Conservation (phyloP, 2,888 invertebrate species). For the Labia minor region DNA sequence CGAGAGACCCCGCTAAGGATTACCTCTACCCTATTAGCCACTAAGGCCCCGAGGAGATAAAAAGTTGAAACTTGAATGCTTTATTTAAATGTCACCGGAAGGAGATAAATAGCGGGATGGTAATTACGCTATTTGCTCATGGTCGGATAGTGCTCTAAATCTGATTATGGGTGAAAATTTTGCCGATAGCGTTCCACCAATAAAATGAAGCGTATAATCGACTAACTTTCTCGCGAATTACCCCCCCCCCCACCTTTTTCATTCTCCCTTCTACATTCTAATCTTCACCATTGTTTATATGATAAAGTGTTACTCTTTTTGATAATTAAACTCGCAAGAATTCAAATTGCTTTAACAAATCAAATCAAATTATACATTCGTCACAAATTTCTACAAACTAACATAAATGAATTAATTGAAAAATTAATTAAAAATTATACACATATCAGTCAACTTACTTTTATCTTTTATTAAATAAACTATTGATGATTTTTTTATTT, state of each 20-base stretch:
- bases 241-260: not conserved
- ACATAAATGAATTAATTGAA: too few species aligned
- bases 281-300: too few species aligned
- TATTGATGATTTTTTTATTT: too few species aligned
- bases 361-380: too few species aligned
- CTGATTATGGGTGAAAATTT: not conserved
- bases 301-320: too few species aligned
- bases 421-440: too few species aligned
- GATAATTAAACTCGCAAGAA: too few species aligned
- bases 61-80: not conserved
- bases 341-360: too few species aligned
- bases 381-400: too few species aligned
- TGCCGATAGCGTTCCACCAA: not conserved
- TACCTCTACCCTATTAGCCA: not conserved
- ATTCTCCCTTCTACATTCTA: too few species aligned
- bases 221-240: not conserved
- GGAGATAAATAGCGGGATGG: not conserved
- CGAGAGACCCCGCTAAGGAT: not conserved
- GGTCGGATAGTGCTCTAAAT: not conserved
- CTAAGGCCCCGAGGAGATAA: not conserved
- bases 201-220: not conserved
- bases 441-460: too few species aligned
- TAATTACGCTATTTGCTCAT: not conserved
- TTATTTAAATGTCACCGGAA: slow-evolving; percentile 3
- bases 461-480: too few species aligned